Conservation (phyloP, 2,888 invertebrate species). For the Gryllus longicercus region DNA sequence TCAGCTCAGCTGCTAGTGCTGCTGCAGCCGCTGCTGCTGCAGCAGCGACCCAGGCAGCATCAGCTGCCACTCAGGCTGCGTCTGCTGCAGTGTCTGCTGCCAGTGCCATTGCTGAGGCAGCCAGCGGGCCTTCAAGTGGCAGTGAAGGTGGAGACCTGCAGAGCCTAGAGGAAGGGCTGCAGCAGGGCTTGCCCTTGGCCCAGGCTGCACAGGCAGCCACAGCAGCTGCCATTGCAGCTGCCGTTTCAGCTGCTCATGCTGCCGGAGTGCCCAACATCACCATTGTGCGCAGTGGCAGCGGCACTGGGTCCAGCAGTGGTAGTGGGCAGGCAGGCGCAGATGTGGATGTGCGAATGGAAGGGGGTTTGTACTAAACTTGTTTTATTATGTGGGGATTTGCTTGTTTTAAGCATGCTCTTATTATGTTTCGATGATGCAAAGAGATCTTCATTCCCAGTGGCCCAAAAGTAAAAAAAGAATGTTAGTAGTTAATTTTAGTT, state of each 20-base stretch:
- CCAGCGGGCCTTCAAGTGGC: background rate
- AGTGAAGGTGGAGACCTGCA: slow-evolving; percentile 19
- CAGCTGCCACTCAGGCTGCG: background rate
- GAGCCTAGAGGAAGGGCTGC: slow-evolving; percentile 36
- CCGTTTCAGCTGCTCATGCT: slow-evolving; percentile 40
- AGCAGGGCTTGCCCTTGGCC: slow-evolving; percentile 32
- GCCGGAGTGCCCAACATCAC: slow-evolving; percentile 37
- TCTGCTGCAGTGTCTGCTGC: background rate
- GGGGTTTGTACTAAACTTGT: too few relatives aligned
- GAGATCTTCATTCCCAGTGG: too few relatives aligned
- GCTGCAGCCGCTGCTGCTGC: background rate
- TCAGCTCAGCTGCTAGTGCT: background rate
- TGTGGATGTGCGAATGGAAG: too few relatives aligned
- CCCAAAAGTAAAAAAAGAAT: too few relatives aligned
- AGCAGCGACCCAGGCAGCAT: background rate
- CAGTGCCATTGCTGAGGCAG: background rate
- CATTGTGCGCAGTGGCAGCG: slow-evolving; percentile 32
- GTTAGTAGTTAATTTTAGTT: too few relatives aligned
- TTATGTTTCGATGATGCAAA: too few relatives aligned
- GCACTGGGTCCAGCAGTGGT: background rate
- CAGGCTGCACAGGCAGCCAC: slow-evolving; percentile 45
- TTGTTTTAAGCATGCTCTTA: too few relatives aligned
- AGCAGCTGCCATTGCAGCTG: slow-evolving; percentile 46
- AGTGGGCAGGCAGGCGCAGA: too few relatives aligned
- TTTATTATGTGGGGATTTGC: too few relatives aligned